Evolutionary conservation across 2,888 invertebrate genomes (phyloP).

Genomic region (Troides oblongomaculatus): DNA sequence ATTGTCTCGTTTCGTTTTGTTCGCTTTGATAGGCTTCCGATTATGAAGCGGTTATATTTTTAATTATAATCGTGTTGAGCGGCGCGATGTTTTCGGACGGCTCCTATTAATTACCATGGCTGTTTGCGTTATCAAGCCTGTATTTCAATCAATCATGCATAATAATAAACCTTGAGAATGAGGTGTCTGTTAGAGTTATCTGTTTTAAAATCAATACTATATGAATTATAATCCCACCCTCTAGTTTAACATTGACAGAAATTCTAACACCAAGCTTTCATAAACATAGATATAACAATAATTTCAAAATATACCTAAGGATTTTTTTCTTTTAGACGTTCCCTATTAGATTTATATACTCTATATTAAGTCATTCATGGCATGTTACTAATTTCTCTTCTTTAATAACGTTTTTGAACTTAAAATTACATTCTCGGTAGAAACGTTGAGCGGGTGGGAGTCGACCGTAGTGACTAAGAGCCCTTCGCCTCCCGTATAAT

Average conservation of each 20-base stretch:
- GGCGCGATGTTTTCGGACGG: constrained; percentile 33
- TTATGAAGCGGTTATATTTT: constrained; percentile 53
- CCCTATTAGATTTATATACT: no score
- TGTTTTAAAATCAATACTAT: no score
- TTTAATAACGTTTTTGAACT: no score
- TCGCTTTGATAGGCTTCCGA: constrained; percentile 71
- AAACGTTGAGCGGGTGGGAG: constrained; percentile 42
- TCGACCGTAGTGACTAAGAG: constrained; percentile 61
- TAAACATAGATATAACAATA: no score
- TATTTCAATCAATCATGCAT: constrained; percentile 6
- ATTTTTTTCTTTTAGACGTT: no score
- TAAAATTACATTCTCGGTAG: neutral
- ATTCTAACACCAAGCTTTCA: no score
- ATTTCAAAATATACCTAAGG: no score
- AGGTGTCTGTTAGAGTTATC: neutral
- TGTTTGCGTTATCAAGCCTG: constrained; percentile 30
- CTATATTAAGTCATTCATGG: no score
- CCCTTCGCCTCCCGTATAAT: constrained; percentile 63
- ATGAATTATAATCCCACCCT: no score
- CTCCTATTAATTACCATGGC: constrained; percentile 34
- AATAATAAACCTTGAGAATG: constrained; percentile 37
- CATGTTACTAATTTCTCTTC: no score
- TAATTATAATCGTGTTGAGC: constrained; percentile 43
- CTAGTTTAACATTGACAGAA: no score
- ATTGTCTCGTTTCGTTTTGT: constrained; percentile 67